A percentile compares a stretch with the other conserved stretches of the same genome.
Conservation (phyloP, 2,113 vertebrate genomes). For the Sphyrna mokarran region DNA sequence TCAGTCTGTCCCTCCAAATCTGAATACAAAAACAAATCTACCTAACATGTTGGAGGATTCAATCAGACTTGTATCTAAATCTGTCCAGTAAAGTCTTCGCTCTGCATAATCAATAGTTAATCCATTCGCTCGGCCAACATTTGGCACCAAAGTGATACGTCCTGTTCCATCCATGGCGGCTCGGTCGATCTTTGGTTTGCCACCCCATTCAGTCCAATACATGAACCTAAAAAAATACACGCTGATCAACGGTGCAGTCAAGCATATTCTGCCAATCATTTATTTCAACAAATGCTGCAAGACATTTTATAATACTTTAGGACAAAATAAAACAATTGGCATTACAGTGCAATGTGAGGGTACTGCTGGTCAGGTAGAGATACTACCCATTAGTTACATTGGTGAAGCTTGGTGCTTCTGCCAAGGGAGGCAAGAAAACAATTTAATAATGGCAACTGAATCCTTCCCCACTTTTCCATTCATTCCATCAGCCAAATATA, state of each 20-base stretch:
- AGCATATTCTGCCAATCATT: not conserved
- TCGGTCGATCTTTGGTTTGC: slow-evolving; percentile 88
- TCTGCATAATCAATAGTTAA: slow-evolving; percentile 92
- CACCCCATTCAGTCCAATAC: slow-evolving; percentile 98
- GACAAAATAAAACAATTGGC: not conserved
- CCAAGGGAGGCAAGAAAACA: not conserved
- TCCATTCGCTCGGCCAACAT: slow-evolving; percentile 87
- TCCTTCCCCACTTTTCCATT: not conserved
- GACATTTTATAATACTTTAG: not conserved
- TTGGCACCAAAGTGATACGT: slow-evolving; percentile 76
- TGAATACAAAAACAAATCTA: slow-evolving; percentile 45
- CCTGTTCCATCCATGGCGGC: slow-evolving; percentile 89
- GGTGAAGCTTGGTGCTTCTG: not conserved
- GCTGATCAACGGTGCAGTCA: not conserved
- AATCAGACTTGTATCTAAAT: slow-evolving; percentile 89
- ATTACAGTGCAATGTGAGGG: not conserved
- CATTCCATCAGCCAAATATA: not conserved
- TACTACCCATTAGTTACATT: not conserved
- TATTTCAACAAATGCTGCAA: not conserved
- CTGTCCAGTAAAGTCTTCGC: slow-evolving; percentile 89
- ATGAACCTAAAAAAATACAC: slow-evolving; percentile 66
- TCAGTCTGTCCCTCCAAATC: not conserved
- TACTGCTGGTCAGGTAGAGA: not conserved
- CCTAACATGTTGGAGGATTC: slow-evolving; percentile 96
- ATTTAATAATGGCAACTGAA: not conserved